These are phyloP conservation scores for Drosophila birchii DNA, from an alignment of 2,888 invertebrate species.

Conservation along the genomic window DNA sequence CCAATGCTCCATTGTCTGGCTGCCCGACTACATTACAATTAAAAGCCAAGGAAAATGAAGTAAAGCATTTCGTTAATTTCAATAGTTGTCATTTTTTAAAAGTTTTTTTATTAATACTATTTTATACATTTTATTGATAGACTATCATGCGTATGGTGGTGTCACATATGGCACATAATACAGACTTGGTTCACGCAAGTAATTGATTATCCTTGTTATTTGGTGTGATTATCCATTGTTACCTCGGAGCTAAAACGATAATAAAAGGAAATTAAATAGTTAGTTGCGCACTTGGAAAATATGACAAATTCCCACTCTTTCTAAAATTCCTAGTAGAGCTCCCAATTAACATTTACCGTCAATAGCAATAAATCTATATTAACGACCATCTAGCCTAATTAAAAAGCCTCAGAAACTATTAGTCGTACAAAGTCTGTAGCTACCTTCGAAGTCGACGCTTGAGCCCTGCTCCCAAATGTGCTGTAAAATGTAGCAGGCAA, in stretches of 20 bases:
- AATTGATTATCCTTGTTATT: not conserved
- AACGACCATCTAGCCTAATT: conserved; percentile 64
- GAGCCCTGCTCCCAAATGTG: conserved; percentile 17
- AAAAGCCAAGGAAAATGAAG: not conserved
- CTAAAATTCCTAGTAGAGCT: not conserved
- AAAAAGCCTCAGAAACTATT: conserved; percentile 59
- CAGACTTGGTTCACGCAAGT: conserved; percentile 55
- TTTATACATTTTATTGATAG: conserved; percentile 33
- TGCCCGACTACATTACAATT: not conserved
- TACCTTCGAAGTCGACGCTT: conserved; percentile 6
- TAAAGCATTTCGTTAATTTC: too few relatives aligned
- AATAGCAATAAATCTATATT: conserved; percentile 61
- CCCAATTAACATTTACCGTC: conserved; percentile 50
- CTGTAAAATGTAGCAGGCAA: conserved; percentile 66
- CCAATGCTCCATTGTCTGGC: not conserved
- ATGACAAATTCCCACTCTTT: not conserved
- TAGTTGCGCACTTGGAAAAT: not conserved
- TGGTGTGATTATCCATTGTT: too few relatives aligned
- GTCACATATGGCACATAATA: conserved; percentile 63
- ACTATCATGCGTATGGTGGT: conserved; percentile 36
- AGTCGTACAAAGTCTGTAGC: conserved; percentile 65
- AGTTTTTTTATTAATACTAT: conserved; percentile 25
- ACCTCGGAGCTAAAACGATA: conserved; percentile 56
- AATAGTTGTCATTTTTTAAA: not conserved
- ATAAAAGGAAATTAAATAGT: conserved; percentile 10